phyloP scores from a whole-genome alignment of 2,797 vertebrate genomes.

The Platyrinchus mystaceus region DNA sequence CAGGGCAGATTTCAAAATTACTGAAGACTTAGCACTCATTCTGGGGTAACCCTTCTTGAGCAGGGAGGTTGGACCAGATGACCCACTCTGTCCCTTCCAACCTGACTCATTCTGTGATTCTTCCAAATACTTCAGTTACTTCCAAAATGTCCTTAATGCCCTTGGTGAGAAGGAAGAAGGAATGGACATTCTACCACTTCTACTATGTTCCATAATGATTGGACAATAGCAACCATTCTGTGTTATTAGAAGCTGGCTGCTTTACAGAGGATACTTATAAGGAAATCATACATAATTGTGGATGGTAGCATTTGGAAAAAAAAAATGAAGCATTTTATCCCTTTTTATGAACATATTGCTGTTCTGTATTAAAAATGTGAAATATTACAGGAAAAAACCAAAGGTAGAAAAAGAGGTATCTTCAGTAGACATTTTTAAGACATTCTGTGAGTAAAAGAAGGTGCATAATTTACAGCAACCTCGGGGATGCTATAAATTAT shows the following conservation, averaged over 20 bases:
- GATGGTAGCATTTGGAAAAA: background rate
- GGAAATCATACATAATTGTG: background rate
- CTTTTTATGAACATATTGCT: background rate
- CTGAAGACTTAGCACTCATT: background rate
- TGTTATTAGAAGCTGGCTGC: background rate
- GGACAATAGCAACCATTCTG: accelerated
- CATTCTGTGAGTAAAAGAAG: conserved; percentile 23
- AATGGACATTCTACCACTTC: background rate
- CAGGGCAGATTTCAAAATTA: background rate
- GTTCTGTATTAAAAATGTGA: background rate
- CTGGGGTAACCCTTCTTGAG: background rate
- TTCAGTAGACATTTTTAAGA: conserved; percentile 4
- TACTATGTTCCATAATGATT: background rate
- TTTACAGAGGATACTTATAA: background rate
- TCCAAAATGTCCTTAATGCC: background rate
- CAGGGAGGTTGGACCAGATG: background rate
- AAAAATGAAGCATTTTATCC: background rate
- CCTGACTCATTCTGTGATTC: background rate
- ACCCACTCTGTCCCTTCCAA: background rate
- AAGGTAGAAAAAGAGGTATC: background rate
- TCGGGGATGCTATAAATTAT: conserved; percentile 38
- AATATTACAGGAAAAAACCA: background rate
- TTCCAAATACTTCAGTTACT: background rate
- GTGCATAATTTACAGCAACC: conserved; percentile 30
- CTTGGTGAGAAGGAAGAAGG: background rate